Conservation (phyloP, 2,113 vertebrate species). For the Galeopterus variegatus region DNA sequence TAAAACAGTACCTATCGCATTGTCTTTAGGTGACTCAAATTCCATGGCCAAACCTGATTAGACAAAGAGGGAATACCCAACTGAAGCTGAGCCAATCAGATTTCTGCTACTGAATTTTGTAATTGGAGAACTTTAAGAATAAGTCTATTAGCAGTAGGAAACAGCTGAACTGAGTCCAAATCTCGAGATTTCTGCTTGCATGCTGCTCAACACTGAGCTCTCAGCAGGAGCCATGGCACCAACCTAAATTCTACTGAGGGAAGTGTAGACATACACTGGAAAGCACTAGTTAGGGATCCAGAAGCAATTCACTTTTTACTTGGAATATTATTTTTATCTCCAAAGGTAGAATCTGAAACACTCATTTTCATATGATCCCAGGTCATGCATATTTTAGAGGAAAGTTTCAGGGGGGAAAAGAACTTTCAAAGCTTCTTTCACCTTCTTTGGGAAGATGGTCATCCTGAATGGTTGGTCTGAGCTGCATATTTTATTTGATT, state of each 20-base stretch:
- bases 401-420: not conserved
- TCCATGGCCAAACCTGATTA: no score
- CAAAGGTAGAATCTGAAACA: not conserved
- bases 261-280: not conserved
- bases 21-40: no score
- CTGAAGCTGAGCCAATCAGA: no score
- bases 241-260: not conserved
- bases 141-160: not conserved
- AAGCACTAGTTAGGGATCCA: not conserved
- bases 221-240: not conserved
- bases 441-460: not conserved
- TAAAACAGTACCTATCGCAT: not conserved
- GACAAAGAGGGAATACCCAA: no score
- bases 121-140: not conserved
- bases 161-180: no score
- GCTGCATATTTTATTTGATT: not conserved
- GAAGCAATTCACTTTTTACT: not conserved
- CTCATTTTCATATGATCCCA: not conserved
- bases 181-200: not conserved
- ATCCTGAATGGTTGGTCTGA: not conserved
- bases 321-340: not conserved
- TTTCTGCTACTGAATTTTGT: not conserved
- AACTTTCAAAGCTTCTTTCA: not conserved
- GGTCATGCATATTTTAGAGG: not conserved
- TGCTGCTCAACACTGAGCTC: not conserved